Base-by-base conservation (phyloP, 2,797 vertebrate genomes). In the Leptodactylus fallax region DNA sequence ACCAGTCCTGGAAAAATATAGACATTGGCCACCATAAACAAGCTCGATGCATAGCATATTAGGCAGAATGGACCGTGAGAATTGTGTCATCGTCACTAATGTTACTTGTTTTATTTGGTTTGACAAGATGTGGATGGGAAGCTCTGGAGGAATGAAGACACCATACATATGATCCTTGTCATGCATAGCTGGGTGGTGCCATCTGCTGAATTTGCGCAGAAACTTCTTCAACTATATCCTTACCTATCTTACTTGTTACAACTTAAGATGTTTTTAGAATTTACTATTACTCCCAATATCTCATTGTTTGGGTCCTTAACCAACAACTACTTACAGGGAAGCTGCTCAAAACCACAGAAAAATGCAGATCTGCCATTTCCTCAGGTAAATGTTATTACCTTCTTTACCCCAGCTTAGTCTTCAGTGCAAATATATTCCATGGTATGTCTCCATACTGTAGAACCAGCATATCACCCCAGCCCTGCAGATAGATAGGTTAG, bases 171-270 rank as follows among this genome's bases (percentile, higher is more conserved):
- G 96, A 96, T 95, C 21, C 93, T 98, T 87, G 96, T 97, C 92
- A 97, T 97, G 96, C 97, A 98, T 91, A 96, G 95, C 87, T 98
- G 97, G 97, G 96, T 98, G 2, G 94, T 98, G 45, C 95, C 97
- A 1, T 98, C 97, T 0, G 93, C 96, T 21, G 93, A 93, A 21
- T 95, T 98, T 8, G 95, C 96, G 76, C 94, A 94, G 90, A 96
- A 95, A 77, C 95, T 98, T 87, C 95, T 97, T 89, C 91, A 93
- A 86, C 93, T 96, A 98, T 98, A 98, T 98, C 97, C 97, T 96
- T 27, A 81, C 19, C 25, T 19, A 9, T 80, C 7, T 80, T 58
- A 6, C n/a, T n/a, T 19, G 2, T 58, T 58, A n/a, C 16, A 49
- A 23, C 27, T 0, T 27, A 27, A 45, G 17, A 60, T 60, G 16